Evolutionary conservation across 2,797 vertebrate species (phyloP).

Genomic region (Bufotes viridis): DNA sequence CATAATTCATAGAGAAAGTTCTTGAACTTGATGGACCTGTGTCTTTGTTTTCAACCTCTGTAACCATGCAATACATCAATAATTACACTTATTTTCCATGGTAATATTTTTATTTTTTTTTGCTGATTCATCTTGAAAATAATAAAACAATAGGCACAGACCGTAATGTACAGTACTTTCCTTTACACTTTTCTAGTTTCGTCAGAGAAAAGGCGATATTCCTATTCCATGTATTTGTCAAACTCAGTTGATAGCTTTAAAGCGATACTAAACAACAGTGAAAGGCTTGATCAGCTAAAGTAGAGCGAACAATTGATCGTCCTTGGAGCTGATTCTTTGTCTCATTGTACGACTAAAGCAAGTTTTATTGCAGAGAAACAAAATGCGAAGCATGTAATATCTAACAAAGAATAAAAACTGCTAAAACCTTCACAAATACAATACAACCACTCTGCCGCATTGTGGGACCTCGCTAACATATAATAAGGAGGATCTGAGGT

Average conservation of each 20-base stretch:
- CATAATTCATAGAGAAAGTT: too few relatives aligned
- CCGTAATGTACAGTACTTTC: background rate
- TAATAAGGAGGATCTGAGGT: background rate
- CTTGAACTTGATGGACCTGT: too few relatives aligned
- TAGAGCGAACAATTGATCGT: constrained; percentile 14
- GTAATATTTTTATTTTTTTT: background rate
- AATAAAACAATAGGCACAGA: background rate
- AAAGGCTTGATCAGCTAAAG: constrained; percentile 1
- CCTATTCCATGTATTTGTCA: constrained; percentile 15
- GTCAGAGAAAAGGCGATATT: background rate
- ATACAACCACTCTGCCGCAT: constrained; percentile 18
- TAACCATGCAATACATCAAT: background rate
- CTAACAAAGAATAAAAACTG: constrained; percentile 2
- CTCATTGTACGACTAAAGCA: constrained; percentile 11
- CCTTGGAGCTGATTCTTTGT: constrained; percentile 14
- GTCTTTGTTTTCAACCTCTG: too few relatives aligned
- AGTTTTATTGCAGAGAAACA: constrained; percentile 9
- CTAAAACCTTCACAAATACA: constrained; percentile 29
- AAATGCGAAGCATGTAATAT: constrained; percentile 17
- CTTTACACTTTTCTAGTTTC: background rate
- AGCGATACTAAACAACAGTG: background rate
- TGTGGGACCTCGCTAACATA: background rate
- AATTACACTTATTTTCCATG: background rate
- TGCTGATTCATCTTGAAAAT: background rate
- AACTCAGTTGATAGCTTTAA: background rate